Base-by-base conservation (phyloP, 2,888 invertebrate species). In the Augiades crinisus region DNA sequence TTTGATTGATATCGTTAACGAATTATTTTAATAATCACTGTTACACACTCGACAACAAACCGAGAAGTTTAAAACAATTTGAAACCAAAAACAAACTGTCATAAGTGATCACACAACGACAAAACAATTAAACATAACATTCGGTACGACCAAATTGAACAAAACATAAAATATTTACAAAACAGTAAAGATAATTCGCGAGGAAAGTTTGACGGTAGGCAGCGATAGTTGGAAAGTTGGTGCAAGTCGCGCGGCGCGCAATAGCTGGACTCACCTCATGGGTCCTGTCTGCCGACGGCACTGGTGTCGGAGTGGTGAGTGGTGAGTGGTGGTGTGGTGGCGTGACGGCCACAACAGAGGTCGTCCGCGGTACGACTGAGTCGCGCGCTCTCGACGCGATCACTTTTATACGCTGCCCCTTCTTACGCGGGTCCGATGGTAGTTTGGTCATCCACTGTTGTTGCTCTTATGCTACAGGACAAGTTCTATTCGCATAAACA, bases 331-430 rank as follows among this genome's bases (percentile, higher is more conserved):
- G 19, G 6, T n/a, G 33, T 14, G 14, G 22, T 58, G 47, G 33
- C 46, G 69, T 63, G 70, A 70, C 56, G 57, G 47, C 57, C 58
- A 55, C 41, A 51, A 55, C 45, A 68, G 62, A 59, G 62, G 68
- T 72, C 64, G 72, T 71, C 59, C 71, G 75, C 75, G 72, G 67
- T 69, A 67, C 77, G 75, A 87, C 85, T 87, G 87, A 82, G 65
- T 73, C 81, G 78, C 78, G 75, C 81, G 75, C 69, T 62, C 62
- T 66, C 66, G 62, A 57, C 59, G 63, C 85, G 58, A 70, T 71
- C 82, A 70, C 84, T 84, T 84, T 79, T 87, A 87, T 87, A 86
- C 68, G 66, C 61, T 79, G 68, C 82, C 81, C 83, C 81, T 79
- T 63, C 81, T 79, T 13, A 12, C 17, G 27, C 24, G 38, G 6